Evolutionary conservation across 2,797 vertebrate species (phyloP).

Genomic region (Anguilla obscura): DNA sequence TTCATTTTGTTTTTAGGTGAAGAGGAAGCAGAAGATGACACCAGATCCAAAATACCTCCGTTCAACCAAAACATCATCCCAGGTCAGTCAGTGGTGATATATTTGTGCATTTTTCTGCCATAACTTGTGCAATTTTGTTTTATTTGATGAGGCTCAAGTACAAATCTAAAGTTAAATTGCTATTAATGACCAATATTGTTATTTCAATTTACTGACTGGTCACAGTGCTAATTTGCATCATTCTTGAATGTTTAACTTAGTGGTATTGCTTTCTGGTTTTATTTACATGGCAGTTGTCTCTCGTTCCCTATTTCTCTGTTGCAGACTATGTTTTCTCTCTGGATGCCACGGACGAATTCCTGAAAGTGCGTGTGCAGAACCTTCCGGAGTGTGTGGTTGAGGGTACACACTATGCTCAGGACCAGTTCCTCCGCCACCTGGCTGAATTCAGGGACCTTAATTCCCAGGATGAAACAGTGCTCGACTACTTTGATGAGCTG

Average conservation of each 20-base stretch:
- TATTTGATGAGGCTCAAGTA: neutral
- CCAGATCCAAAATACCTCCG: slow-evolving; percentile 53
- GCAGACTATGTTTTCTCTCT: slow-evolving; percentile 83
- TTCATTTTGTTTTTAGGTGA: slow-evolving; percentile 59
- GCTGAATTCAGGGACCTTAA: slow-evolving; percentile 70
- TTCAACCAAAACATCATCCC: slow-evolving; percentile 72
- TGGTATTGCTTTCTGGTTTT: neutral
- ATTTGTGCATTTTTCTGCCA: neutral
- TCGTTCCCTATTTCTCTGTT: slow-evolving; percentile 41
- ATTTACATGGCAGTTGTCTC: neutral
- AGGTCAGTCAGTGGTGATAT: slow-evolving; percentile 67
- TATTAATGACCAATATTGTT: neutral
- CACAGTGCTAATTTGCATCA: neutral
- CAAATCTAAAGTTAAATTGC: neutral
- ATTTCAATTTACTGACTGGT: neutral
- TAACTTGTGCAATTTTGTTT: neutral
- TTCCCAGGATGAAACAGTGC: slow-evolving; percentile 72
- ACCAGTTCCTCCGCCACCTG: slow-evolving; percentile 71
- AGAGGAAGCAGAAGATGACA: slow-evolving; percentile 71
- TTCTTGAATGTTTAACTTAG: neutral
- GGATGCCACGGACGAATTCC: slow-evolving; percentile 79
- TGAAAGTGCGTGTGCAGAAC: slow-evolving; percentile 83
- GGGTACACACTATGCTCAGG: slow-evolving; percentile 77
- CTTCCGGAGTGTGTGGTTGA: slow-evolving; percentile 78
- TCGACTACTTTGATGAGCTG: slow-evolving; percentile 90